Percentiles rank a stretch among this genome's conserved stretches.
Evolutionary conservation across 92 coral and sea anemone species (phyloP).

Genomic region (Palythoa heliodiscus): DNA sequence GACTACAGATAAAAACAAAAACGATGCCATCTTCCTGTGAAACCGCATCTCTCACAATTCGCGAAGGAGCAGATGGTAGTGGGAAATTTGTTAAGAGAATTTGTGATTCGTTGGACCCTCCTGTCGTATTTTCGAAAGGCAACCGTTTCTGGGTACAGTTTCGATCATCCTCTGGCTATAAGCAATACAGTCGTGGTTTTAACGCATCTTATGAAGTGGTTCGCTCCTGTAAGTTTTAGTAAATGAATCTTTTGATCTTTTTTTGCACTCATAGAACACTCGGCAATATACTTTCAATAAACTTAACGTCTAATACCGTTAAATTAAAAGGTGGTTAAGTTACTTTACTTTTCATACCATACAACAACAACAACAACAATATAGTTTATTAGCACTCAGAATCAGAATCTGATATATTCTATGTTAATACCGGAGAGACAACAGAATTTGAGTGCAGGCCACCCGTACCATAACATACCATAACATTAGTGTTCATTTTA

Average conservation of each 20-base stretch:
- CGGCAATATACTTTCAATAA: too few species aligned
- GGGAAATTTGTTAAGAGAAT: constrained; percentile 32
- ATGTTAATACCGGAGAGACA: too few species aligned
- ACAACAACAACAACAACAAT: too few species aligned
- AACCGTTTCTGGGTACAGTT: constrained; percentile 37
- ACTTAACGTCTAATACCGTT: too few species aligned
- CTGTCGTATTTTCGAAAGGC: constrained; percentile 26
- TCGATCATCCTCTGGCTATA: not conserved
- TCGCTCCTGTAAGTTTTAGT: constrained; percentile 17
- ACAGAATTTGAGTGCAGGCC: too few species aligned
- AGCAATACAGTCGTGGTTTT: constrained; percentile 5
- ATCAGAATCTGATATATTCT: too few species aligned
- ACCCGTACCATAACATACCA: too few species aligned
- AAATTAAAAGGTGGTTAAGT: too few species aligned
- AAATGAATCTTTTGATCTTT: not conserved
- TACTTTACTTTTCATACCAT: too few species aligned
- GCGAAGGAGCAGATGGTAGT: constrained; percentile 22
- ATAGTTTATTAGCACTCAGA: too few species aligned
- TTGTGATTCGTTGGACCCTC: constrained; percentile 16
- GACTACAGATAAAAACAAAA: constrained; percentile 1
- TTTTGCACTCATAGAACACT: too few species aligned
- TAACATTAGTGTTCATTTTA: too few species aligned
- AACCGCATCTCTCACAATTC: constrained; percentile 7
- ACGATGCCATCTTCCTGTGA: constrained; percentile 12
- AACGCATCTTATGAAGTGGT: constrained; percentile 22